Evolutionary conservation across 2,888 invertebrate species (phyloP), one percentile per base, ranked within the genome.

Genomic region (Troides aeacus): DNA sequence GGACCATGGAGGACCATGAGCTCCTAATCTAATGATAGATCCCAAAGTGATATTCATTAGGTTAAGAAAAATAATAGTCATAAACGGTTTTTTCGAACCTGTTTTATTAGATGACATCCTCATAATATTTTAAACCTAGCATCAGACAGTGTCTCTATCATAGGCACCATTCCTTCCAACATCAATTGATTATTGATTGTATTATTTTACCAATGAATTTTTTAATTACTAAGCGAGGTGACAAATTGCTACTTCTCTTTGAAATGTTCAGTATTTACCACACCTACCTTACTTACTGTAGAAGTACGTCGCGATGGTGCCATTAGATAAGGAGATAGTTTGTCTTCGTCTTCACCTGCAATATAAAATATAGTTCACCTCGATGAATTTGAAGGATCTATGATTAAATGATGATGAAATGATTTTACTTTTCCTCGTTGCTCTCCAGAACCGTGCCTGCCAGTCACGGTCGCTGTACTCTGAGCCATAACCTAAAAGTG

Each of bases 381-480:
- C 56, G 56, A 56, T 21, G 4, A 21, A 56, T 21, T n/a, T 21
- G 21, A 56, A 10, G 6, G 57, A 60, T 58, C 58, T 57, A 46
- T 60, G 1, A 24, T 1, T 53, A 3, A 53, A 53, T 21, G 24
- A 21, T 21, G 21, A 21, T 21, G 10, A 58, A 59, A 58, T 24
- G 30, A 60, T 73, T 85, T 87, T 83, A 92, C 92, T 91, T 81
- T 85, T 90, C 64, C 88, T 79, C 0, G 90, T 88, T 76, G 94
- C 93, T 79, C 94, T 93, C 96, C 96, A 96, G 78, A 93, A 90
- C 46, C 89, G 79, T 2, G 93, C 85, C 74, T 94, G 95, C 87
- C 95, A 93, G 73, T 95, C 95, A 71, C 94, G 89, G 72, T 96
- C 96, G 78, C 96, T 95, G 83, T 95, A 93, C 86, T 96, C 96